These are phyloP conservation scores for Caprella mutica DNA, from an alignment of 2,888 invertebrate genomes.

Conservation along the genomic window DNA sequence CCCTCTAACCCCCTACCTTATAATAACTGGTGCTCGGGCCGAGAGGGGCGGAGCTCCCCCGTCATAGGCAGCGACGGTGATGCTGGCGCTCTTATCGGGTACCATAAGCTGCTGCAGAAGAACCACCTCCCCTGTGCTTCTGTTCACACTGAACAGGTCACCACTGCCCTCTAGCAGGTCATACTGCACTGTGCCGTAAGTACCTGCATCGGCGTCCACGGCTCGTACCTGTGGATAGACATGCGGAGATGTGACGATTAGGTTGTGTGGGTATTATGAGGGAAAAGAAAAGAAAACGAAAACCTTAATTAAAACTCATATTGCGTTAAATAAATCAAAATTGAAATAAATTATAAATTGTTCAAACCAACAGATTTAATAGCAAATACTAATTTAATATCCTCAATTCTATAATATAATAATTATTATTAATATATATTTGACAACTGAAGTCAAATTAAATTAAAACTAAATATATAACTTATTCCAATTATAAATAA, in stretches of 20 bases:
- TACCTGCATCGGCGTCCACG: constrained; percentile 74
- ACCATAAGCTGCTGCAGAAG: constrained; percentile 77
- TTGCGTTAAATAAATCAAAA: background rate
- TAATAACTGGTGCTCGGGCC: constrained; percentile 54
- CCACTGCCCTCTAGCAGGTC: constrained; percentile 75
- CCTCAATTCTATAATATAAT: background rate
- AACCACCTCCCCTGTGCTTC: constrained; percentile 71
- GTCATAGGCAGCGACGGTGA: constrained; percentile 60
- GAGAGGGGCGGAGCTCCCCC: constrained; percentile 65
- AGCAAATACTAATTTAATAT: no score
- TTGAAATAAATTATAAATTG: background rate
- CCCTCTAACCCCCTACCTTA: no score
- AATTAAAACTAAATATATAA: background rate
- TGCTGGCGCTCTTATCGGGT: constrained; percentile 45
- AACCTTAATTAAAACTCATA: background rate
- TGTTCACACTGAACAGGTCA: constrained; percentile 77
- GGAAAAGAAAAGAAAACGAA: background rate
- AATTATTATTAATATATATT: background rate
- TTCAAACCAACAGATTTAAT: background rate
- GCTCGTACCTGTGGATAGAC: constrained; percentile 62
- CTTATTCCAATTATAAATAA: background rate
- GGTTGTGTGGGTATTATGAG: background rate
- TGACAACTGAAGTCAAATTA: background rate
- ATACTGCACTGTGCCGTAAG: constrained; percentile 82
- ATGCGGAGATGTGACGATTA: background rate